Base-by-base conservation (phyloP, 2,888 invertebrate species). In the Drosophila setosimentum region DNA sequence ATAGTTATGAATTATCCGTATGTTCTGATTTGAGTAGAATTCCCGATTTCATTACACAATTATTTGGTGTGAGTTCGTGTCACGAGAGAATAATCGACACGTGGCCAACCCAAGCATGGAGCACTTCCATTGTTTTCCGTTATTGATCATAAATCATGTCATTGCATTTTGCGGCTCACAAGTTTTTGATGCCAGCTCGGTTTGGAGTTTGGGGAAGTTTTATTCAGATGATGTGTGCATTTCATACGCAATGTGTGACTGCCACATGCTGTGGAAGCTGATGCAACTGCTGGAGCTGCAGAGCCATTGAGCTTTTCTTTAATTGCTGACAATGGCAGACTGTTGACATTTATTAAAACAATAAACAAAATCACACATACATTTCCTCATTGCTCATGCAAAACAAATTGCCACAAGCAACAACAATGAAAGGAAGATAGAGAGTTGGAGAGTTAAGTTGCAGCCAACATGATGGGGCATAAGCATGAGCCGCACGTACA, bases 311-410 rank as follows among this genome's bases (percentile, higher is more conserved):
- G 65, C 63, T 61, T 59, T 74, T 71, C 81, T 76, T 86, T 83
- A 86, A 85, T 87, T 86, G 87, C 71, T 66, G 68, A 51, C 73
- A 75, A 70, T 75, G 73, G 76, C 69, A 72, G 69, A 68, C 68
- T 80, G 81, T 83, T 90, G 89, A 89, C 89, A 78, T 90, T 90
- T 87, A 87, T 86, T 87, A 87, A 80, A 86, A 90, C 85, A 89
- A 90, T 87, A 77, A 87, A 87, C 87, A 89, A 76, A 80, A 80
- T 80, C 54, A 48, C 76, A 67, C 70, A 58, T 48, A 66, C 21
- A 54, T 45, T 50, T 53, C 16, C 57, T 53, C 57, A 42, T 59
- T 54, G 24, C 35, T 42, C 45, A 21, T 37, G 35, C 49, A n/a
- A 32, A 42, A 48, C 32, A 72, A 49, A 29, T 64, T 51, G 75